Evolutionary conservation across 2,888 invertebrate species (phyloP).

Genomic region (Caradrina kadenii): DNA sequence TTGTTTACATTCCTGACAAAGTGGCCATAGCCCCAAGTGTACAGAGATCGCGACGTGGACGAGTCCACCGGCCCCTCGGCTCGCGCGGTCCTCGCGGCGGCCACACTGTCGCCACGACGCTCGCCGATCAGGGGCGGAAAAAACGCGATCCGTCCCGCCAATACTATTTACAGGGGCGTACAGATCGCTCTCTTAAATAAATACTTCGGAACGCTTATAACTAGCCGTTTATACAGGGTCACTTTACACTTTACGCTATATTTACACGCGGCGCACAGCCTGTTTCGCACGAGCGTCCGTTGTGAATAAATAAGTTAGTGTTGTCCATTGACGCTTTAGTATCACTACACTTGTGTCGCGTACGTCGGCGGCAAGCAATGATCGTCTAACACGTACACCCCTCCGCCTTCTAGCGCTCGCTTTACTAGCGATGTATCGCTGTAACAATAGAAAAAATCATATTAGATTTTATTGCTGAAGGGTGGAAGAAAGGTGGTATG

Average conservation of each 20-base stretch:
- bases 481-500: constrained; percentile 8
- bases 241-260: constrained; percentile 89
- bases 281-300: constrained; percentile 88
- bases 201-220: constrained; percentile 88
- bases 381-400: constrained; percentile 94
- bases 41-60: constrained; percentile 88
- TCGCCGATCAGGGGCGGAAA: constrained; percentile 81
- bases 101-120: constrained; percentile 69
- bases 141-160: constrained; percentile 81
- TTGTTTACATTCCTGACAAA: constrained; percentile 44
- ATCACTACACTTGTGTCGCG: constrained; percentile 94
- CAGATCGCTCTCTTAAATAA: constrained; percentile 86
- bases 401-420: constrained; percentile 92
- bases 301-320: constrained; percentile 75
- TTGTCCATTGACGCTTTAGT: constrained; percentile 78
- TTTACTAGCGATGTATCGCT: constrained; percentile 93
- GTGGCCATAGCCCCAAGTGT: constrained; percentile 43
- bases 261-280: constrained; percentile 90
- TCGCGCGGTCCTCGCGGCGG: constrained; percentile 72
- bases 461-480: constrained; percentile 51
- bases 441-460: constrained; percentile 79
- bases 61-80: constrained; percentile 82
- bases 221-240: constrained; percentile 90
- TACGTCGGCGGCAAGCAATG: constrained; percentile 94
- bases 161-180: constrained; percentile 86